Evolutionary conservation across 2,888 invertebrate genomes (phyloP).

Genomic region (Neoascia interrupta): DNA sequence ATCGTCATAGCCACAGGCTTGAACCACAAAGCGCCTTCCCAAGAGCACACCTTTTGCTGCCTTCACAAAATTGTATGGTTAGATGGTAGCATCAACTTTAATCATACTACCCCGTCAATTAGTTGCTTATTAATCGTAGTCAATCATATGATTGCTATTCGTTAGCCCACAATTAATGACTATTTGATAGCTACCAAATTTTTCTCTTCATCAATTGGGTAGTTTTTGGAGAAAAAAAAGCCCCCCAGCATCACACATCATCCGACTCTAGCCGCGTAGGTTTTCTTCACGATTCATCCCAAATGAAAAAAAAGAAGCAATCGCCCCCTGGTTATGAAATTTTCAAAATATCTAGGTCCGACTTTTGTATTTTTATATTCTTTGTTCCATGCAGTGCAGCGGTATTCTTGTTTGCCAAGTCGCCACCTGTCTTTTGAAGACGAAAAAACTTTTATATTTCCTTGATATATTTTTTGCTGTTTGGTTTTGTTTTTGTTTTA

Average conservation of each 20-base stretch:
- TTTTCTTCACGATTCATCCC: constrained; percentile 43
- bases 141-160: constrained; percentile 61
- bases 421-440: constrained; percentile 55
- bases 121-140: constrained; percentile 56
- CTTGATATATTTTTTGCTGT: constrained; percentile 1
- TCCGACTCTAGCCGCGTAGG: too few species aligned
- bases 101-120: constrained; percentile 50
- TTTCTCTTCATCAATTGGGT: constrained; percentile 21
- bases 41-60: too few species aligned
- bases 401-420: constrained; percentile 37
- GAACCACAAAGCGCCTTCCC: too few species aligned
- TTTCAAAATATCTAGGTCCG: constrained; percentile 54
- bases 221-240: constrained; percentile 13
- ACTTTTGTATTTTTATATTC: constrained; percentile 39
- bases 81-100: too few species aligned
- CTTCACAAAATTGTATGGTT: too few species aligned
- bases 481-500: constrained; percentile 49
- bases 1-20: too few species aligned
- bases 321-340: constrained; percentile 37
- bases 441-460: not conserved
- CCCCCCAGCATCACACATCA: constrained; percentile 49
- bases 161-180: constrained; percentile 61
- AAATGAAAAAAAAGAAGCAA: too few species aligned
- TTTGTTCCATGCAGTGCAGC: constrained; percentile 24
- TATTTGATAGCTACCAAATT: constrained; percentile 60